phyloP scores from a whole-genome alignment of 2,113 vertebrate genomes.

The Chinchilla lanigera region DNA sequence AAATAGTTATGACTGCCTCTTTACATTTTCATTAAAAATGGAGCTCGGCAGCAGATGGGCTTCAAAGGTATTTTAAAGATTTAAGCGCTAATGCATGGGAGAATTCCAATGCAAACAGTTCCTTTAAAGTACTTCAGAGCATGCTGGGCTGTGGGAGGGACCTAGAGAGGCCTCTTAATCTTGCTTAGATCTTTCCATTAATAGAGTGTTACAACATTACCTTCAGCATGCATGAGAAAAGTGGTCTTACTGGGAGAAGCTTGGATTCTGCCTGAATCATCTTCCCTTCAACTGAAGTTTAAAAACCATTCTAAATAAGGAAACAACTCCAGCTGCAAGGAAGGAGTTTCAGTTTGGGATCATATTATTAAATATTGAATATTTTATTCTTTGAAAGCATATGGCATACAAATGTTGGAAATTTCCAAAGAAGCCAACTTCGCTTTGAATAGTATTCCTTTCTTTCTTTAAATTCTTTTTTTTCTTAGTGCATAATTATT shows the following conservation, averaged over 20 bases:
- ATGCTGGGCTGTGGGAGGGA: slow-evolving; percentile 76
- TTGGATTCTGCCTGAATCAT: slow-evolving; percentile 70
- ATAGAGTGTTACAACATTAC: slow-evolving; percentile 78
- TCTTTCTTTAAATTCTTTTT: neutral
- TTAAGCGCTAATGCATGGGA: slow-evolving; percentile 81
- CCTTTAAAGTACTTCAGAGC: slow-evolving; percentile 70
- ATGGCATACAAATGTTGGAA: slow-evolving; percentile 66
- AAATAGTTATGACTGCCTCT: slow-evolving; percentile 73
- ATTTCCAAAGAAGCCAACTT: slow-evolving; percentile 37
- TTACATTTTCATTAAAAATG: slow-evolving; percentile 87
- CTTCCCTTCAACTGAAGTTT: slow-evolving; percentile 36
- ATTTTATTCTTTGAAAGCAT: slow-evolving; percentile 69
- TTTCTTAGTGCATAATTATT: neutral
- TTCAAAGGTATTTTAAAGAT: slow-evolving; percentile 86
- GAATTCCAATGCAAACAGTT: slow-evolving; percentile 81
- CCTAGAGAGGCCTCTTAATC: slow-evolving; percentile 77
- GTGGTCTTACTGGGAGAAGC: slow-evolving; percentile 73
- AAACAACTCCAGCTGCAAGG: slow-evolving; percentile 60
- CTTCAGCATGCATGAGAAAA: slow-evolving; percentile 74
- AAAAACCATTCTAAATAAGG: slow-evolving; percentile 63
- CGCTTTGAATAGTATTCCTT: neutral
- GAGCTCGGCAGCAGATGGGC: slow-evolving; percentile 82
- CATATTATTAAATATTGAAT: slow-evolving; percentile 72
- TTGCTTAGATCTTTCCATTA: slow-evolving; percentile 80
- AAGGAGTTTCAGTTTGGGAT: slow-evolving; percentile 38